Conservation (phyloP, 2,797 vertebrate genomes). For the Aldrovandia affinis region DNA sequence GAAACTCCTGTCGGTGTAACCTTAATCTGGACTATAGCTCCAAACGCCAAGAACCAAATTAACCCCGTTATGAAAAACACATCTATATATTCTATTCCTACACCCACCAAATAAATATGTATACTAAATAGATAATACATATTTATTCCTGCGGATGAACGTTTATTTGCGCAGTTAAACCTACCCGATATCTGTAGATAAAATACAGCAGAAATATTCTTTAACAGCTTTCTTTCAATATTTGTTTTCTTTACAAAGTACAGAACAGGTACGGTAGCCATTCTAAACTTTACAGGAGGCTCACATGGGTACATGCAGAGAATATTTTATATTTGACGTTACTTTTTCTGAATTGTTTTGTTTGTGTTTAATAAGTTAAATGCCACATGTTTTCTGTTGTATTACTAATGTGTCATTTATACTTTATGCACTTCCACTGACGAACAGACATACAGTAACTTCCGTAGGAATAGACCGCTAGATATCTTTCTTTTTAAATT, state of each 20-base stretch:
- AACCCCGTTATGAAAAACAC: constrained; percentile 45
- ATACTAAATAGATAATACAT: too few relatives aligned
- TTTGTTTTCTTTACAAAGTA: too few relatives aligned
- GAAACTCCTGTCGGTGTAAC: constrained; percentile 43
- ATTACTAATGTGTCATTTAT: too few relatives aligned
- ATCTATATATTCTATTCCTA: neutral
- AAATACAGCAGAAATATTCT: neutral
- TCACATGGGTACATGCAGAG: neutral
- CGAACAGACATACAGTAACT: too few relatives aligned
- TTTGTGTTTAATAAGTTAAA: neutral
- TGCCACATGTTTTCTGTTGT: too few relatives aligned
- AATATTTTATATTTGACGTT: neutral
- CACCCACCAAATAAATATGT: too few relatives aligned
- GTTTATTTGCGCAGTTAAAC: neutral
- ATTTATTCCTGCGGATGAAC: too few relatives aligned
- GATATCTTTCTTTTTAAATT: too few relatives aligned
- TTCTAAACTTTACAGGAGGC: neutral
- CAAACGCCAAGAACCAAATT: constrained; percentile 39
- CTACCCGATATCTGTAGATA: neutral
- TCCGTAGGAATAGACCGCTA: too few relatives aligned
- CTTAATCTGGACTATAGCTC: constrained; percentile 33
- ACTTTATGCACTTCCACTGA: too few relatives aligned
- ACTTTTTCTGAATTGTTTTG: neutral
- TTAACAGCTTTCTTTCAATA: too few relatives aligned
- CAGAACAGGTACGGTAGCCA: too few relatives aligned